Base-by-base conservation (phyloP, 2,797 vertebrate species). In the Amblyopsis hoosieri region DNA sequence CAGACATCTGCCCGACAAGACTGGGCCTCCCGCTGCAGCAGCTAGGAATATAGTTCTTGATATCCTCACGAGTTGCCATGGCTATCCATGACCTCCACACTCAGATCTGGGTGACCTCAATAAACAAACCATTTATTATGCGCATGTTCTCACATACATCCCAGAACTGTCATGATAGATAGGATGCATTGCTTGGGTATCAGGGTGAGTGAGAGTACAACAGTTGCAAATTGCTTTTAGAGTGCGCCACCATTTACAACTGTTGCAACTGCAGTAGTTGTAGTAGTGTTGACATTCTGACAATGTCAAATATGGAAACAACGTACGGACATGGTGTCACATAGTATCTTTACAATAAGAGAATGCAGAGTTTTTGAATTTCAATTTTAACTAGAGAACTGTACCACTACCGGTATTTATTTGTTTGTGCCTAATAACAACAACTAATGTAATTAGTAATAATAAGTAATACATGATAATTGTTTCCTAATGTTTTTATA, bases 241-340 rank as follows among this genome's bases (percentile, higher is more conserved):
- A 50, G 9, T 33, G 55, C 47, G 58, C 66, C 60, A 59, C 15
- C 37, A 56, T 59, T 47, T 60, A 57, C 19, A 64, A 29, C 52
- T 13, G 6, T 13, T 48, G 45, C 19, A 52, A 63, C 23, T 29
- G 23, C 23, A 29, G 23, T 29, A 29, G 23, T 29, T 29, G 23
- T 29, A 29, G 8, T 8, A n/a, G 47, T 4, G 0, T 50, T 12
- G 2, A 47, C 2, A 0, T 12, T 31, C 0, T 33, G 11, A 48
- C 42, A 12, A 13, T n/a, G 9, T 12, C 23, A 29, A 29, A 29
- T 4, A 29, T 29, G 23, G 11, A 9, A 49, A 49, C n/a, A 49
- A n/a, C 2, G 47, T 10, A 52, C 15, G 2, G 15, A 42, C 9
- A 42, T 42, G 37, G 37, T 42, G 7, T 42, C 37, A 42, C 7